These are phyloP conservation scores for Heliconius congener DNA, from an alignment of 1,140 invertebrate genomes.

Conservation along the genomic window DNA sequence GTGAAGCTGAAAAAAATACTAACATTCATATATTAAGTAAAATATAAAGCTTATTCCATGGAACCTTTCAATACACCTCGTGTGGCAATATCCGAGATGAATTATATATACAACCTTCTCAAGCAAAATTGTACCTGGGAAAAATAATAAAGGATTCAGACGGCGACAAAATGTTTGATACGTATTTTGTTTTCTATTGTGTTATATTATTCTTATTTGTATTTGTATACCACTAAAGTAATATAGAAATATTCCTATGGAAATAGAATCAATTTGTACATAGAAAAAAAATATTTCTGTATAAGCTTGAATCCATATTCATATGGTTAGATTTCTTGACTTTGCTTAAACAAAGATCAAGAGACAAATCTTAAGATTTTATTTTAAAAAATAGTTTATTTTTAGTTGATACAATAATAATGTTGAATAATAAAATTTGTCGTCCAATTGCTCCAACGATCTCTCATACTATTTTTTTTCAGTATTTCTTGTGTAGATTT, in stretches of 20 bases:
- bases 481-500: no score
- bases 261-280: not conserved
- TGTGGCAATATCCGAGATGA: not conserved
- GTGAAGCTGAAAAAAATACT: not conserved
- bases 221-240: not conserved
- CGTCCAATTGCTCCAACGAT: no score
- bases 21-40: no score
- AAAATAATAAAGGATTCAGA: slow-evolving; percentile 30
- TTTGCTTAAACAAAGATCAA: no score
- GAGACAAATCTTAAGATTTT: no score
- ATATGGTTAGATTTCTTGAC: no score
- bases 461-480: no score
- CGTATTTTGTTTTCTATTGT: slow-evolving; percentile 4
- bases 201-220: not conserved
- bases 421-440: no score
- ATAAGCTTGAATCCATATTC: no score
- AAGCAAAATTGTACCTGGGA: slow-evolving; percentile 8
- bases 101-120: slow-evolving; percentile 6
- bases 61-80: not conserved
- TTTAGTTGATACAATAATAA: no score
- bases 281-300: not conserved
- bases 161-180: slow-evolving; percentile 22
- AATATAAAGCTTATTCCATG: not conserved
- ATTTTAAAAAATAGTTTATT: no score
- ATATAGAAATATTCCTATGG: not conserved